Conservation (phyloP, 2,797 vertebrate species). For the Cuculus canorus region DNA sequence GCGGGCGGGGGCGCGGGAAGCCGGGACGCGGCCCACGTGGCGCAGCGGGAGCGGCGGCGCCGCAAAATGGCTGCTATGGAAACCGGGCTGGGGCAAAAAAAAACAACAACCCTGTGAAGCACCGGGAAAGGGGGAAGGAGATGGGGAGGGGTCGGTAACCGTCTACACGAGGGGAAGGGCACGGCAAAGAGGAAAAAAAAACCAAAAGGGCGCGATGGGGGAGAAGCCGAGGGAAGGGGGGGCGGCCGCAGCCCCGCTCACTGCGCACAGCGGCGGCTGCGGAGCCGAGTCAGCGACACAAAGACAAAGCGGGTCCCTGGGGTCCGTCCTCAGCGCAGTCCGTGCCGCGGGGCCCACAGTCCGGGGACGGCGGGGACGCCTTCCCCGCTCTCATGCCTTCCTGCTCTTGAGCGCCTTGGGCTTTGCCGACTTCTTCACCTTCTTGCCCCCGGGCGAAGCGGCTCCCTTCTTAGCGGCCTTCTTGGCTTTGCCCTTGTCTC, state of each 20-base stretch:
- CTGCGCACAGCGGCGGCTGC: slow-evolving; percentile 22
- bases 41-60: background rate
- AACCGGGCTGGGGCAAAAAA: slow-evolving; percentile 10
- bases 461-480: slow-evolving; percentile 69
- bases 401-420: slow-evolving; percentile 80
- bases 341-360: slow-evolving; percentile 8
- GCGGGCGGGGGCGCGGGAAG: background rate
- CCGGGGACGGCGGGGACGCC: background rate
- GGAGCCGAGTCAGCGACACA: slow-evolving; percentile 29
- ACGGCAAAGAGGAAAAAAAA: background rate
- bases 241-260: slow-evolving; percentile 1
- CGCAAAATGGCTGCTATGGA: slow-evolving; percentile 39
- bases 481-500: slow-evolving; percentile 72
- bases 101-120: background rate
- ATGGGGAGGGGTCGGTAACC: background rate
- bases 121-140: background rate
- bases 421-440: slow-evolving; percentile 79
- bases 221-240: background rate
- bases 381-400: slow-evolving; percentile 69
- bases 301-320: slow-evolving; percentile 47
- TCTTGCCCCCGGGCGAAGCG: slow-evolving; percentile 66
- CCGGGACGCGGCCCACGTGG: slow-evolving; percentile 22
- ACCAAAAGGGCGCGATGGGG: slow-evolving; percentile 27
- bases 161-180: background rate
- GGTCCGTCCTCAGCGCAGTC: slow-evolving; percentile 40